Evolutionary conservation across 2,113 vertebrate species (phyloP).

Genomic region (Australoheros scitulus): DNA sequence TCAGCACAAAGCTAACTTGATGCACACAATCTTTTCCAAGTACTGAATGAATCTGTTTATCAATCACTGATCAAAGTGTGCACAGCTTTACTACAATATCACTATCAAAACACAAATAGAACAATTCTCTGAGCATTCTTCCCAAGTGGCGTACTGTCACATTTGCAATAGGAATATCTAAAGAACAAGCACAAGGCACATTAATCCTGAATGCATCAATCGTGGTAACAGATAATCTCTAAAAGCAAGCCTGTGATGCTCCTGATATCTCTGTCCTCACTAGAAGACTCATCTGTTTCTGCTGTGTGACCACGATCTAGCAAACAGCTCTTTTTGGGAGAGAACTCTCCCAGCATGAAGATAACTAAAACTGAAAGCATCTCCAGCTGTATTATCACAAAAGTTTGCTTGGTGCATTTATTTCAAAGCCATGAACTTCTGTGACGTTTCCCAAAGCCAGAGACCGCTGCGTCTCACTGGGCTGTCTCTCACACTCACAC

Average conservation of each 20-base stretch:
- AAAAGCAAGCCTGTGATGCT: neutral
- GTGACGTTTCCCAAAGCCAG: neutral
- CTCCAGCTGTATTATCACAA: conserved; percentile 17
- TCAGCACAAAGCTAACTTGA: neutral
- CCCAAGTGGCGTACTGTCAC: neutral
- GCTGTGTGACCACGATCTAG: conserved; percentile 21
- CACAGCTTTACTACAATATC: neutral
- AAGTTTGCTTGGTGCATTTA: conserved; percentile 12
- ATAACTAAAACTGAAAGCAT: conserved; percentile 36
- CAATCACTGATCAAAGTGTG: conserved; percentile 16
- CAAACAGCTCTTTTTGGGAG: conserved; percentile 3
- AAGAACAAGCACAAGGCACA: neutral
- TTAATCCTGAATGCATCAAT: conserved; percentile 36
- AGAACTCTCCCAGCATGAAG: neutral
- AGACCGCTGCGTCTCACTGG: neutral
- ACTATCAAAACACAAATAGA: neutral
- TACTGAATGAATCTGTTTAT: conserved; percentile 1
- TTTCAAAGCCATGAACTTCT: conserved; percentile 3
- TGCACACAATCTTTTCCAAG: neutral
- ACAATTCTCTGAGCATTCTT: conserved; percentile 1
- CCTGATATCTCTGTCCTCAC: neutral
- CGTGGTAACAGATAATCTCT: conserved; percentile 16
- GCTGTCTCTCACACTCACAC: conserved; percentile 10
- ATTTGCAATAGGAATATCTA: conserved; percentile 21
- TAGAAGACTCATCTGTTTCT: conserved; percentile 3